phyloP scores from a whole-genome alignment of 2,888 invertebrate species.

The Ellobium chinense region DNA sequence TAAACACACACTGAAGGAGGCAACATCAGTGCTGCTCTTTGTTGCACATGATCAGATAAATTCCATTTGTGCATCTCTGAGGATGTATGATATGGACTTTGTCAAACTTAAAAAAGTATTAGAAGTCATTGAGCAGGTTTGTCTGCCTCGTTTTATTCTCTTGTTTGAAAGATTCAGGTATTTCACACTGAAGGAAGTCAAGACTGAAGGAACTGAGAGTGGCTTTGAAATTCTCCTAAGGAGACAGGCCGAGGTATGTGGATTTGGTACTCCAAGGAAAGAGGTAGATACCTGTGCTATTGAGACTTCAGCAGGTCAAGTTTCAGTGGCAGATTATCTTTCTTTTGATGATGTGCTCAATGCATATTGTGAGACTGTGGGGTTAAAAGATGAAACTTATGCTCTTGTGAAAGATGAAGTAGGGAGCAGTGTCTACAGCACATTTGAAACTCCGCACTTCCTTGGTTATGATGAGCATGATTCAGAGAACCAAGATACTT shows the following conservation, averaged over 20 bases:
- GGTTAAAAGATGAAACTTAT: no score
- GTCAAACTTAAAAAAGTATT: neutral
- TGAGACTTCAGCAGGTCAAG: no score
- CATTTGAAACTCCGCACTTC: no score
- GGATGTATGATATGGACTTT: neutral
- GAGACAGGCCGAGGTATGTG: slow-evolving; percentile 22
- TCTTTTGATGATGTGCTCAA: no score
- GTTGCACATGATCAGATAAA: neutral
- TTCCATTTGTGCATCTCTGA: slow-evolving; percentile 2
- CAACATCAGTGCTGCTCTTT: slow-evolving; percentile 11
- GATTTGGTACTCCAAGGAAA: no score
- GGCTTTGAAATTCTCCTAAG: neutral
- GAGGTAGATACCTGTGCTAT: no score
- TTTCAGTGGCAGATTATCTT: no score
- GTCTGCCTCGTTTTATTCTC: slow-evolving; percentile 22
- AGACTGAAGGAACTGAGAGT: slow-evolving; percentile 9
- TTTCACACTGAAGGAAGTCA: slow-evolving; percentile 3
- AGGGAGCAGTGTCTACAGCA: no score
- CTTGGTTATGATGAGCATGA: neutral
- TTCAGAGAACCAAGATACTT: neutral
- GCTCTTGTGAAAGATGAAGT: no score
- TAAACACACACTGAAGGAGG: no score
- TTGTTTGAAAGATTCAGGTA: slow-evolving; percentile 29
- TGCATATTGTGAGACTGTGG: no score
- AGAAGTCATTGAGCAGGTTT: slow-evolving; percentile 15